Evolutionary conservation across 1,140 invertebrate genomes (phyloP).

Genomic region (Oreohelix idahoensis): DNA sequence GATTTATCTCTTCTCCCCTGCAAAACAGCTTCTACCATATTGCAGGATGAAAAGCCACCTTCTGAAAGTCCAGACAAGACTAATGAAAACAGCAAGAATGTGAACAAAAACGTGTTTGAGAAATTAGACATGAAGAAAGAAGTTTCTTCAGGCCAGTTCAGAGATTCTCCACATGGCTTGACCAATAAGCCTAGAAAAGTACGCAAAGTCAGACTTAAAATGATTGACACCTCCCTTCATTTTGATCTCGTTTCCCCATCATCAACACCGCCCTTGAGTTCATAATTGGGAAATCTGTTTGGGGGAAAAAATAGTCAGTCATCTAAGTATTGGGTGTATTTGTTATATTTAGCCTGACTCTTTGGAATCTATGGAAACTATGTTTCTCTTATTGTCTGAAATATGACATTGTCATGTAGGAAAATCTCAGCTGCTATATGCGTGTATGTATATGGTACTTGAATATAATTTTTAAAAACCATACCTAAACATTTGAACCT

Average conservation of each 20-base stretch:
- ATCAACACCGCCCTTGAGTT: constrained; percentile 4
- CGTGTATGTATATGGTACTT: no score
- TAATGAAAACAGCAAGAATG: neutral
- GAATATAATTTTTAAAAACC: no score
- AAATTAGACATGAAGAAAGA: neutral
- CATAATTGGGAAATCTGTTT: neutral
- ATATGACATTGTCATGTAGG: no score
- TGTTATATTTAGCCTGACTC: no score
- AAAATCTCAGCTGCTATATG: no score
- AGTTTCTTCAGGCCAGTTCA: neutral
- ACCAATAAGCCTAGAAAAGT: constrained; percentile 1
- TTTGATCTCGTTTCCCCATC: constrained; percentile 38
- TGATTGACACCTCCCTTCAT: constrained; percentile 39
- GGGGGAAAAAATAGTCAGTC: no score
- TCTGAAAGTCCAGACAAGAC: neutral
- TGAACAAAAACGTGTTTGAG: neutral
- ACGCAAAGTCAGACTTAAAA: constrained; percentile 36
- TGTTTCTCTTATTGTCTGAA: no score
- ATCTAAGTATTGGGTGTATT: no score
- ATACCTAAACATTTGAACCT: no score
- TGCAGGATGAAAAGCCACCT: neutral
- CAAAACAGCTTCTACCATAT: neutral
- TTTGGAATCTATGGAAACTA: no score
- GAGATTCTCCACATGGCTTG: neutral
- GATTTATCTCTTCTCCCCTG: neutral